Evolutionary conservation across 2,888 invertebrate genomes (phyloP).

Genomic region (Dorcus parallelipipedus): DNA sequence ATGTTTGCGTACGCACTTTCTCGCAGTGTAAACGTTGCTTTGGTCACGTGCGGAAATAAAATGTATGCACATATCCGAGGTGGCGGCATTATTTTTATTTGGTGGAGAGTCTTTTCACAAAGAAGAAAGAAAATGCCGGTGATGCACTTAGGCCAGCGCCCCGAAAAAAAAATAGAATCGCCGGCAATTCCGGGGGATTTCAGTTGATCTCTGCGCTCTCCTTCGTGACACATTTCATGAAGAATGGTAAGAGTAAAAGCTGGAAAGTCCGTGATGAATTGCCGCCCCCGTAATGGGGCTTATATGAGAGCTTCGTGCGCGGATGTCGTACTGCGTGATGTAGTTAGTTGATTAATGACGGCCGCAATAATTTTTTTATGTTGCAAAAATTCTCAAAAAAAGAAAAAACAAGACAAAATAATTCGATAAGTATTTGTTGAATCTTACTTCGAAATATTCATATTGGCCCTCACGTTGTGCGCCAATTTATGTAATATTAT

Average conservation of each 20-base stretch:
- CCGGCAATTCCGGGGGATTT: slow-evolving; percentile 8
- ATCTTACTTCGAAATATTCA: too few relatives aligned
- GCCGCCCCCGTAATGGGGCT: slow-evolving; percentile 7
- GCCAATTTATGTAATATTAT: too few relatives aligned
- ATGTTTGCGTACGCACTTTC: too few relatives aligned
- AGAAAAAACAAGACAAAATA: slow-evolving; percentile 5
- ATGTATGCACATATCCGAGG: too few relatives aligned
- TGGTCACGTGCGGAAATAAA: too few relatives aligned
- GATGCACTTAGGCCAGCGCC: too few relatives aligned
- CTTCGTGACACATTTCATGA: slow-evolving; percentile 14
- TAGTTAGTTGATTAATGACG: background rate
- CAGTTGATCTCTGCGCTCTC: slow-evolving; percentile 10
- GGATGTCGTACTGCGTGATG: slow-evolving; percentile 1
- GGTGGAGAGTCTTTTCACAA: too few relatives aligned
- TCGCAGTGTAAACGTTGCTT: too few relatives aligned
- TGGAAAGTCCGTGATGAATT: slow-evolving; percentile 29
- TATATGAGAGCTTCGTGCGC: background rate
- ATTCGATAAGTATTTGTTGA: too few relatives aligned
- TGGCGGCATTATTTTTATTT: too few relatives aligned
- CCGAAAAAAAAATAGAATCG: background rate
- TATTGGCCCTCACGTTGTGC: too few relatives aligned
- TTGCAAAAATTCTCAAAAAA: slow-evolving; percentile 12
- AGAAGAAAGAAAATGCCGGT: too few relatives aligned
- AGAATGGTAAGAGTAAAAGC: slow-evolving; percentile 18
- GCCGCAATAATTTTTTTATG: slow-evolving; percentile 7